These are phyloP conservation scores for Alfaro cultratus DNA, from an alignment of 2,797 vertebrate genomes.

Conservation along the genomic window DNA sequence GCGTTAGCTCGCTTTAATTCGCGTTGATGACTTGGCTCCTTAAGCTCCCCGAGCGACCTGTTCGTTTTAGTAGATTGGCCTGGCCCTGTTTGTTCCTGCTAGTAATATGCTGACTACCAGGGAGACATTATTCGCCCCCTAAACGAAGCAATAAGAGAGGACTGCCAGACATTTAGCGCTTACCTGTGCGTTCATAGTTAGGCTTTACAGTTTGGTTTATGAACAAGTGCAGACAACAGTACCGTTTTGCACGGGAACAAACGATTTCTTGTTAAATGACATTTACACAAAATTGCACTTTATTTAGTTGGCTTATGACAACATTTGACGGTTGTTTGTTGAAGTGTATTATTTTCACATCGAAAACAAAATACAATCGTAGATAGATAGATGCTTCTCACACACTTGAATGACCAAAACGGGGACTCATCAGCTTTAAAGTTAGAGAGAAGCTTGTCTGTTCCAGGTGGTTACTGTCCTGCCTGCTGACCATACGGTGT, in stretches of 20 bases:
- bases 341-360: constrained; percentile 8
- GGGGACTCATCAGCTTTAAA: constrained; percentile 11
- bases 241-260: constrained; percentile 27
- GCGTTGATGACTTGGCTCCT: constrained; percentile 64
- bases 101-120: constrained; percentile 55
- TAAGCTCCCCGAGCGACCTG: constrained; percentile 67
- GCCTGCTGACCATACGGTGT: constrained; percentile 50
- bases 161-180: constrained; percentile 27
- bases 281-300: constrained; percentile 51
- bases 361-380: neutral
- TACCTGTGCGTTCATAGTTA: constrained; percentile 27
- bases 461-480: constrained; percentile 54
- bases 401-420: constrained; percentile 29
- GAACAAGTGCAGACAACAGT: constrained; percentile 12
- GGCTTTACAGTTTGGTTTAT: constrained; percentile 37
- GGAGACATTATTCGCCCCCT: constrained; percentile 29
- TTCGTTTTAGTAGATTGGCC: constrained; percentile 45
- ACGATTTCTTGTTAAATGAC: constrained; percentile 19
- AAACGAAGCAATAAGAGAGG: constrained; percentile 29
- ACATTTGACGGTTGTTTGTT: constrained; percentile 22
- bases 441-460: constrained; percentile 29
- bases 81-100: constrained; percentile 34
- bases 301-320: constrained; percentile 20
- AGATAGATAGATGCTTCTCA: constrained; percentile 7
- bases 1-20: constrained; percentile 61